Base-by-base conservation (phyloP, 2,888 invertebrate species). In the Melinopterus prodromus region DNA sequence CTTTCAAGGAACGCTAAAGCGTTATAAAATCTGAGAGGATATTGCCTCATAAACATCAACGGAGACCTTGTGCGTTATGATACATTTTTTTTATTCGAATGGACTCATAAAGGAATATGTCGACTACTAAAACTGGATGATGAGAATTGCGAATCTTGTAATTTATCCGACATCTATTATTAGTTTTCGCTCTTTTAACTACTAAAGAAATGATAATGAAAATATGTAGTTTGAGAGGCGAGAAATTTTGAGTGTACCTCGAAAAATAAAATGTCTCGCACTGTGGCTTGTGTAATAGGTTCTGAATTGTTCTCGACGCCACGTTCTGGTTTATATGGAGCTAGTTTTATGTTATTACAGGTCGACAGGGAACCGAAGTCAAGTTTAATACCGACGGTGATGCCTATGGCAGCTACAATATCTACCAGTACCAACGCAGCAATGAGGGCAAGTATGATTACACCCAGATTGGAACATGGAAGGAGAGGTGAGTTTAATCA, bases 331-430 rank as follows among this genome's bases (percentile, higher is more conserved):
- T 12, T 53, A 53, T 53, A 53, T 12, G 12, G 2, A 7, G 53
- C 7, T 3, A 53, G 70, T 83, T 53, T 53, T 53, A 53, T 53
- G 53, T 53, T 53, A 53, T 53, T 83, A 16, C 80, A 87, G 89
- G 89, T 38, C 87, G 87, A 37, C 89, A 89, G 84, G 85, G 86
- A 53, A 88, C 88, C 1, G 87, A 88, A 83, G 86, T 88, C 75
- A 85, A 84, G 84, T 94, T 94, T 88, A 93, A 94, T 87, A 88
- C 90, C 70, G 92, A 93, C 83, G 94, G 94, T 0, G 94, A 94
- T 86, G 93, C 94, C 36, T 92, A 91, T 81, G 93, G 93, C 9
- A 92, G 92, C 83, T 95, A 94, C 88, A 93, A 92, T 85, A 92
- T 95, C 83, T 94, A 92, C 87, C 94, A 94, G 86, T 93, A 92